These are phyloP conservation scores for Melanostoma mellinum DNA, from an alignment of 2,888 invertebrate species.

Conservation along the genomic window DNA sequence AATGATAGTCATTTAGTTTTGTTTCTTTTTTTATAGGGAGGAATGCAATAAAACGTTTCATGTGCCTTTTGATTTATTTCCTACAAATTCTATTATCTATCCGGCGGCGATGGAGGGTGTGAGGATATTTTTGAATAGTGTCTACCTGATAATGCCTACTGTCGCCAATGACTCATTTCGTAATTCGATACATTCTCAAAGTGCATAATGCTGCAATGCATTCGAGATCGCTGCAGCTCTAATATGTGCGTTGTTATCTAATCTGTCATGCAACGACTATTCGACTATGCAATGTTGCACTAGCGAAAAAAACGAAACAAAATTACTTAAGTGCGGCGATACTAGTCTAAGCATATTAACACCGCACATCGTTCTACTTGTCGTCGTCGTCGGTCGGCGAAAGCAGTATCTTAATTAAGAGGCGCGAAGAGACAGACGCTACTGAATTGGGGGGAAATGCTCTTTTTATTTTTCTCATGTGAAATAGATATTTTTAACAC, in stretches of 20 bases:
- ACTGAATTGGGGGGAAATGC: neutral
- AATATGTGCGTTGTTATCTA: slow-evolving; percentile 56
- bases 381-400: slow-evolving; percentile 21
- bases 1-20: slow-evolving; percentile 64
- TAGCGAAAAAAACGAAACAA: slow-evolving; percentile 15
- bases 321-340: slow-evolving; percentile 28
- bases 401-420: slow-evolving; percentile 52
- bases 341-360: slow-evolving; percentile 32
- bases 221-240: slow-evolving; percentile 34
- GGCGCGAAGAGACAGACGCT: slow-evolving; percentile 26
- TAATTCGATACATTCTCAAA: slow-evolving; percentile 47
- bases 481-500: slow-evolving; percentile 68
- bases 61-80: slow-evolving; percentile 66
- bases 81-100: slow-evolving; percentile 21
- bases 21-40: slow-evolving; percentile 28
- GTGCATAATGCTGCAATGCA: slow-evolving; percentile 36
- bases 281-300: slow-evolving; percentile 15
- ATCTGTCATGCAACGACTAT: slow-evolving; percentile 42
- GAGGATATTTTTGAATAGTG: slow-evolving; percentile 24
- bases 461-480: neutral
- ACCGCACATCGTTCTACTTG: slow-evolving; percentile 14
- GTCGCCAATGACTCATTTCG: slow-evolving; percentile 53
- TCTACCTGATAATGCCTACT: neutral
- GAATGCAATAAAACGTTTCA: slow-evolving; percentile 60
- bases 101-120: slow-evolving; percentile 31